Percentiles rank a stretch among this genome's conserved stretches.
These are phyloP conservation scores for Mungos mungo DNA, from an alignment of 2,113 vertebrate genomes.

Conservation along the genomic window DNA sequence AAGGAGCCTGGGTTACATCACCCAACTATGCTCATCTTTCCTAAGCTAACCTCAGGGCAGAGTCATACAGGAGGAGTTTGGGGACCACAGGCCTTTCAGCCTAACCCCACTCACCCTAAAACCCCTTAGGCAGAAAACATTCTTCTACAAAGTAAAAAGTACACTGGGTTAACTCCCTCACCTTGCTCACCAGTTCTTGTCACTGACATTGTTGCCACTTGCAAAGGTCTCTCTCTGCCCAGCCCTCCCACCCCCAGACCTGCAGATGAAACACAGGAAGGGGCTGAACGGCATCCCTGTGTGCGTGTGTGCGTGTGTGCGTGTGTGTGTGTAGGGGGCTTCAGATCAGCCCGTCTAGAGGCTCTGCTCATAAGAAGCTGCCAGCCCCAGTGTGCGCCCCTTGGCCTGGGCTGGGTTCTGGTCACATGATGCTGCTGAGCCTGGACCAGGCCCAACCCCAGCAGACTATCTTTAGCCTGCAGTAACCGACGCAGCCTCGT, in stretches of 20 bases:
- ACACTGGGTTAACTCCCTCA: neutral
- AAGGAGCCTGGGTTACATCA: neutral
- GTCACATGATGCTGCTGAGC: neutral
- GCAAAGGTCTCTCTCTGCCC: slow-evolving; percentile 15
- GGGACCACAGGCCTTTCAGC: neutral
- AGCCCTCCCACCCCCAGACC: neutral
- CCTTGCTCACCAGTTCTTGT: neutral
- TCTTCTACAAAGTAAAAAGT: neutral
- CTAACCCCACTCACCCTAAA: neutral
- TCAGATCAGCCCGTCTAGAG: neutral
- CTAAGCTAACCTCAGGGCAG: neutral
- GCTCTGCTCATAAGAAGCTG: neutral
- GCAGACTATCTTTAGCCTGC: slow-evolving; percentile 66
- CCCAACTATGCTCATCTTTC: slow-evolving; percentile 44
- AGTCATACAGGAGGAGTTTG: slow-evolving; percentile 37
- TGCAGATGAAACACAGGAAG: neutral
- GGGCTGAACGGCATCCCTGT: neutral
- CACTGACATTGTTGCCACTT: neutral
- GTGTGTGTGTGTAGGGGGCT: neutral
- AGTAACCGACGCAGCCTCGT: neutral
- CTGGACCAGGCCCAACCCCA: neutral
- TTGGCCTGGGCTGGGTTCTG: neutral
- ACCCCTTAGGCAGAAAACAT: neutral
- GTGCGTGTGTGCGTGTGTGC: too few species aligned
- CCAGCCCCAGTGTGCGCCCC: neutral